Evolutionary conservation across 2,113 vertebrate species (phyloP).

Genomic region (Sinocyclocheilus maitianheensis): DNA sequence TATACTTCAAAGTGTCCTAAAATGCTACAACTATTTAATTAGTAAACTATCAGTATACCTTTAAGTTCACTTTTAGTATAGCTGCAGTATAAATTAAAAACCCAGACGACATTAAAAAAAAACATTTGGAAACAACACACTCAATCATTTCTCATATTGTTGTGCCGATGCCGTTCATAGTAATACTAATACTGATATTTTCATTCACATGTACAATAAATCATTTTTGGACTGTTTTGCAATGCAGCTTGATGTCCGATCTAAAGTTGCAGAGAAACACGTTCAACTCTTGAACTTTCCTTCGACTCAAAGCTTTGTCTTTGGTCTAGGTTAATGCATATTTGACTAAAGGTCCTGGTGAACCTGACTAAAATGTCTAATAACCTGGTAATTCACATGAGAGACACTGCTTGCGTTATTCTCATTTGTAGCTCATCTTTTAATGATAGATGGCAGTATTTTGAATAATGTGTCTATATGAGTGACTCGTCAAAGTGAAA

Average conservation of each 20-base stretch:
- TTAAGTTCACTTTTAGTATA: too few relatives aligned
- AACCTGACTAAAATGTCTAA: not conserved
- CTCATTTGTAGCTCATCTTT: too few relatives aligned
- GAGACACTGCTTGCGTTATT: not conserved
- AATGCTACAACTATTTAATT: too few relatives aligned
- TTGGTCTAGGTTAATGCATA: not conserved
- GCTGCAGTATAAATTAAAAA: too few relatives aligned
- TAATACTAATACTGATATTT: not conserved
- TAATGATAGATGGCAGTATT: too few relatives aligned
- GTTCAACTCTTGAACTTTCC: not conserved
- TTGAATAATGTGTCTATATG: not conserved
- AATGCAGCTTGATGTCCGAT: not conserved
- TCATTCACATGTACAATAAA: not conserved
- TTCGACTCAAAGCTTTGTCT: not conserved
- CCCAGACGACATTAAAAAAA: not conserved
- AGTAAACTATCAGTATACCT: too few relatives aligned
- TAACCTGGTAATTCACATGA: not conserved
- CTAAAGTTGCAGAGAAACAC: not conserved
- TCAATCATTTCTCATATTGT: not conserved
- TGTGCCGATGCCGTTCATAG: not conserved
- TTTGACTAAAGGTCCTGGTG: not conserved
- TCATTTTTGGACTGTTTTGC: not conserved
- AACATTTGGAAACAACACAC: not conserved
- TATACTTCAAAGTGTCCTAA: too few relatives aligned
- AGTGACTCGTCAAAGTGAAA: not conserved